Evolutionary conservation across 2,797 vertebrate genomes (phyloP).

Genomic region (Odontamblyopus lacepedii): DNA sequence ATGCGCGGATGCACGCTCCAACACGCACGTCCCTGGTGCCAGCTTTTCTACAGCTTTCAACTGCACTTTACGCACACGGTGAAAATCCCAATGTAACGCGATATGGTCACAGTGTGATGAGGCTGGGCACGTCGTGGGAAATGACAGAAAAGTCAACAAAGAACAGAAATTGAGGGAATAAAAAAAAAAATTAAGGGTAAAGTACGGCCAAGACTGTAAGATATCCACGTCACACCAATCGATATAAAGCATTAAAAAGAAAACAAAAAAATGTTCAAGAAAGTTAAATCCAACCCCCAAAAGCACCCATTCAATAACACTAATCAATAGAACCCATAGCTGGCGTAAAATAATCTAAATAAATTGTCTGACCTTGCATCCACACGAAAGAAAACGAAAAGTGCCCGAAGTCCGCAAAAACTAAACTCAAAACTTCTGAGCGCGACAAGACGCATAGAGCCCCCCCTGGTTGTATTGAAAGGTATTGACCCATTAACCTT

Average conservation of each 20-base stretch:
- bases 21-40: slow-evolving; percentile 13
- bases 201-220: too few relatives aligned
- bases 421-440: background rate
- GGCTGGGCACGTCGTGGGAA: slow-evolving; percentile 39
- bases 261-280: too few relatives aligned
- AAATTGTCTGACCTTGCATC: slow-evolving; percentile 33
- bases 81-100: slow-evolving; percentile 38
- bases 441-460: background rate
- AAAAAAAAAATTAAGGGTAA: background rate
- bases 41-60: slow-evolving; percentile 1
- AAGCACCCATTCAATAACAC: slow-evolving; percentile 23
- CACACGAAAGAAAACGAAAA: slow-evolving; percentile 11
- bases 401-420: slow-evolving; percentile 6
- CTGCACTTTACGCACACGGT: background rate
- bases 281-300: background rate
- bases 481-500: background rate
- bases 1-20: slow-evolving; percentile 33
- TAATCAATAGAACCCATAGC: slow-evolving; percentile 26
- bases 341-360: slow-evolving; percentile 21
- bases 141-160: slow-evolving; percentile 21
- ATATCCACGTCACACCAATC: too few relatives aligned
- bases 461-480: slow-evolving; percentile 12
- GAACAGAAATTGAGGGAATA: background rate
- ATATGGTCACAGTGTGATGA: slow-evolving; percentile 14
- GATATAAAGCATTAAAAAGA: too few relatives aligned